Conservation (phyloP, 2,797 vertebrate genomes). For the Perdix hodgsoniae region DNA sequence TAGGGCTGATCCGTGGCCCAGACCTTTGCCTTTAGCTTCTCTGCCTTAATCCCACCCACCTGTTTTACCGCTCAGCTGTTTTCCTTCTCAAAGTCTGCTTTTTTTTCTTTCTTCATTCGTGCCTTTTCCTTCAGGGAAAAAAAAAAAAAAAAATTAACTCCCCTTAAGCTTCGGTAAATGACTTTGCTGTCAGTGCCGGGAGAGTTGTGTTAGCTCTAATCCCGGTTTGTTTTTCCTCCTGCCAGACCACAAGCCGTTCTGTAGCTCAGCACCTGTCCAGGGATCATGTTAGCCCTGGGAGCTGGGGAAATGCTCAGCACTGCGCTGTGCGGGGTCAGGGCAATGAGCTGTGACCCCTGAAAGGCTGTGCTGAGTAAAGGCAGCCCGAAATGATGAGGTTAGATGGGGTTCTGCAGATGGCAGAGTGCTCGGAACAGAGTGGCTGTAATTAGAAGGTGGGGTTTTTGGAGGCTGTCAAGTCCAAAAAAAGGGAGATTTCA, state of each 20-base stretch:
- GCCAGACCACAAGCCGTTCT: neutral
- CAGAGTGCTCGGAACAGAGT: neutral
- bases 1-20: neutral
- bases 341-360: neutral
- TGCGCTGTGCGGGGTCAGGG: accelerated
- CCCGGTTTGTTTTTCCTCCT: neutral
- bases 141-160: neutral
- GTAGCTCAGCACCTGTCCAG: neutral
- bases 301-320: accelerated
- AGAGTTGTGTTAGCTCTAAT: neutral
- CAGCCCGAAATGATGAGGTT: too few relatives aligned
- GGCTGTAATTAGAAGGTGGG: neutral
- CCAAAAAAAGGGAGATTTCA: neutral
- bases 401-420: accelerated
- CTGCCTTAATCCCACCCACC: neutral
- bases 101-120: neutral
- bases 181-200: neutral
- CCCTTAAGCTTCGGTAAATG: neutral
- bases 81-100: neutral
- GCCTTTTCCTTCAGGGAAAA: neutral
- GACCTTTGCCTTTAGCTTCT: neutral
- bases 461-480: neutral
- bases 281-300: neutral
- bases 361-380: neutral
- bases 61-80: neutral